These are phyloP conservation scores for Nanger granti DNA, from an alignment of 2,113 vertebrate genomes.

Conservation along the genomic window DNA sequence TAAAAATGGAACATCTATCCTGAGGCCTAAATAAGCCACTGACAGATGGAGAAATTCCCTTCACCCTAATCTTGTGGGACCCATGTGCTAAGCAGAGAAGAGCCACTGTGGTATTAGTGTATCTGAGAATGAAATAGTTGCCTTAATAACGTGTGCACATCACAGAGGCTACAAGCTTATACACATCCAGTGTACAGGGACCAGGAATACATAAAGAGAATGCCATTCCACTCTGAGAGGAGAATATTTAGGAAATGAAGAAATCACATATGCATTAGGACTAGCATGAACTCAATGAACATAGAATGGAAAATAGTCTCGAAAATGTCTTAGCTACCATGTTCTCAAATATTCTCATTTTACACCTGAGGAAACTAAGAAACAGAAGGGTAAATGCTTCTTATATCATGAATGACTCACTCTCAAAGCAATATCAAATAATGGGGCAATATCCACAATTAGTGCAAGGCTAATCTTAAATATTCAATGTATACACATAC, in stretches of 20 bases:
- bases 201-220: constrained; percentile 9
- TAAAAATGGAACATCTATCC: not conserved
- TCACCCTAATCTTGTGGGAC: not conserved
- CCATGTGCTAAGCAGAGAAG: not conserved
- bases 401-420: not conserved
- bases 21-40: constrained; percentile 28
- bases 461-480: not conserved
- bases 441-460: not conserved
- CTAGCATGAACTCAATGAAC: not conserved
- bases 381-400: not conserved
- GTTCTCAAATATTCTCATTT: not conserved
- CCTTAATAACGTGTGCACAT: not conserved
- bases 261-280: not conserved
- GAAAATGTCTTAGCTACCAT: not conserved
- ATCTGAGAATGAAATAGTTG: not conserved
- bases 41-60: constrained; percentile 35
- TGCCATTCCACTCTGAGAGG: not conserved
- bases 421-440: not conserved
- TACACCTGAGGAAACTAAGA: not conserved
- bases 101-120: not conserved
- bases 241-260: constrained; percentile 4
- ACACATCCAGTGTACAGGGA: not conserved
- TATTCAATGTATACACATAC: not conserved
- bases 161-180: not conserved
- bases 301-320: not conserved